A percentile compares a stretch with the other conserved stretches of the same genome.
phyloP scores from a whole-genome alignment of 2,797 vertebrate genomes.

The Mormyrus hasselquistii region DNA sequence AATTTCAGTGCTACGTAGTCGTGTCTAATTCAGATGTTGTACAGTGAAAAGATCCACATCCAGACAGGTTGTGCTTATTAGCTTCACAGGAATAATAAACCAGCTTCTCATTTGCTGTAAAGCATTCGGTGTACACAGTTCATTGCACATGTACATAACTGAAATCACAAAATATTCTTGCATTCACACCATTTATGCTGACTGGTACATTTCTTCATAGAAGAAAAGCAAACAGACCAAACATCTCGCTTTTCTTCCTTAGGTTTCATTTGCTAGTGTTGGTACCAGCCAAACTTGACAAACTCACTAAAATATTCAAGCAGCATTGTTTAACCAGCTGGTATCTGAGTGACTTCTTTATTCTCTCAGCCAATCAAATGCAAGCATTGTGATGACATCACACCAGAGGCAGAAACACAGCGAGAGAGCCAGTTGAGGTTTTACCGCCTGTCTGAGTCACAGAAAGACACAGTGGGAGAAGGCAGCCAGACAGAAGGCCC shows the following conservation, averaged over 20 bases:
- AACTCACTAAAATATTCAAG: background rate
- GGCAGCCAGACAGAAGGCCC: background rate
- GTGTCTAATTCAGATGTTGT: background rate
- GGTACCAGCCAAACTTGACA: background rate
- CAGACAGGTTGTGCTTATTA: background rate
- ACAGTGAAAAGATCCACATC: background rate
- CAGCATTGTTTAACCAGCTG: background rate
- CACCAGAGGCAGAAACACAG: background rate
- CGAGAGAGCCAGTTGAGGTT: background rate
- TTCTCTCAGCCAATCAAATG: background rate
- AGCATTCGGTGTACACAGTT: background rate
- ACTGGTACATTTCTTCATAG: background rate
- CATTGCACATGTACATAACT: background rate
- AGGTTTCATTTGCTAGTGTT: background rate
- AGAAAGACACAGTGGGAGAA: background rate
- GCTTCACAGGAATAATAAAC: background rate
- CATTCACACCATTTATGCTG: background rate
- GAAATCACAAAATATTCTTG: background rate
- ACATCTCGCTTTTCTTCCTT: background rate
- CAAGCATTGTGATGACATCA: background rate
- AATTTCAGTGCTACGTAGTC: background rate
- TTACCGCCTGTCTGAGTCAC: background rate
- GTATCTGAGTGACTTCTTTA: background rate
- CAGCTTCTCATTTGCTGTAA: background rate
- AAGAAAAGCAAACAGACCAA: background rate